Percentiles rank a stretch among this genome's conserved stretches.
These are phyloP conservation scores for Ochotona princeps DNA, from an alignment of 2,113 vertebrate genomes.

Conservation along the genomic window DNA sequence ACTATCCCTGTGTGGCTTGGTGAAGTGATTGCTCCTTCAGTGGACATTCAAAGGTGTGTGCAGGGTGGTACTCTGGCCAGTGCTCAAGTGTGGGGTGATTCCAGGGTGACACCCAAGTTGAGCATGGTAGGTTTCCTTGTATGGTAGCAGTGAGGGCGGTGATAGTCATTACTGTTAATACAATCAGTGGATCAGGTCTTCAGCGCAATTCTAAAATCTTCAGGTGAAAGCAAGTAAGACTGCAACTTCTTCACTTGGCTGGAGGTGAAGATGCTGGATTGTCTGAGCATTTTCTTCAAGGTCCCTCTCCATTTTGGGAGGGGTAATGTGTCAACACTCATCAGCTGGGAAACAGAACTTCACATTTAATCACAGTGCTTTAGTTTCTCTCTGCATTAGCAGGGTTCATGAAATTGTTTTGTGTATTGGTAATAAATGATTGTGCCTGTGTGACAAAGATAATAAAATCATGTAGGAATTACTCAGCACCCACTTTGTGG, in stretches of 20 bases:
- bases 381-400: not conserved
- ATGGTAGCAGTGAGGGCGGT: too few species aligned
- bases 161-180: too few species aligned
- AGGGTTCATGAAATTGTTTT: constrained; percentile 21
- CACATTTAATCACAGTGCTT: not conserved
- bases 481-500: constrained; percentile 13
- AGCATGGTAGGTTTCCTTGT: too few species aligned
- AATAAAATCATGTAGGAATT: constrained; percentile 51
- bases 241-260: not conserved
- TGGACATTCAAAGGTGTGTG: too few species aligned
- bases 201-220: not conserved
- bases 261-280: not conserved
- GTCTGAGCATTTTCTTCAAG: not conserved
- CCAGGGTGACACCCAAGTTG: too few species aligned
- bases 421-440: constrained; percentile 5
- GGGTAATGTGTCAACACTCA: not conserved
- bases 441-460: not conserved
- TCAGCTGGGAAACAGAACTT: not conserved
- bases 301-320: not conserved
- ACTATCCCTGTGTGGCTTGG: too few species aligned
- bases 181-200: not conserved
- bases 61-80: too few species aligned
- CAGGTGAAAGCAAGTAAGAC: not conserved
- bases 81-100: too few species aligned
- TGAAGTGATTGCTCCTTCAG: too few species aligned